A percentile compares a stretch with the other conserved stretches of the same genome.
These are phyloP conservation scores for Chrysogorgia sp. DNA, from an alignment of 92 coral and sea anemone species.

Conservation along the genomic window DNA sequence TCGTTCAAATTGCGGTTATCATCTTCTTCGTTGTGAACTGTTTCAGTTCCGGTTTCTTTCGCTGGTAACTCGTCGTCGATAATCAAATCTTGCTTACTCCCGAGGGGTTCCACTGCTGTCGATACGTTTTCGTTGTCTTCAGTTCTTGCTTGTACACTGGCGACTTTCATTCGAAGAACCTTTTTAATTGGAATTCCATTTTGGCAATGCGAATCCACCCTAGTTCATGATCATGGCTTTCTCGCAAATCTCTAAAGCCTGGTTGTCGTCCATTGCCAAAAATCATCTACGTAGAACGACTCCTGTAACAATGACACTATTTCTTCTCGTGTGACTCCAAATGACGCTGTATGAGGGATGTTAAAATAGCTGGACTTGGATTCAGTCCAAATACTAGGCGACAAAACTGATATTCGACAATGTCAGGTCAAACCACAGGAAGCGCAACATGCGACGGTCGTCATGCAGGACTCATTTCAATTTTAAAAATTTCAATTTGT, in stretches of 20 bases:
- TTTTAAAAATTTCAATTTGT: neutral
- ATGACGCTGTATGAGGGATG: slow-evolving; percentile 6
- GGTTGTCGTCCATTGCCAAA: neutral
- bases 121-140: too few relatives aligned
- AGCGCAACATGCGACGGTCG: slow-evolving; percentile 10
- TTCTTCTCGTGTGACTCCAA: neutral
- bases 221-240: slow-evolving; percentile 5
- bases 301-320: neutral
- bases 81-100: too few relatives aligned
- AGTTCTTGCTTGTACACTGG: too few relatives aligned
- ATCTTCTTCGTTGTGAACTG: too few relatives aligned
- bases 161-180: too few relatives aligned
- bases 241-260: slow-evolving; percentile 8
- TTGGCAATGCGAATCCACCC: slow-evolving; percentile 19
- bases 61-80: too few relatives aligned
- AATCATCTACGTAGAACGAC: slow-evolving; percentile 16
- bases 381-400: slow-evolving; percentile 21
- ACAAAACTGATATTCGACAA: slow-evolving; percentile 20
- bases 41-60: too few relatives aligned
- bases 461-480: slow-evolving; percentile 14
- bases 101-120: too few relatives aligned
- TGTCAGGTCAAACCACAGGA: slow-evolving; percentile 14
- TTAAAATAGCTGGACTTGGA: slow-evolving; percentile 14
- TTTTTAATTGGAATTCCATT: too few relatives aligned
- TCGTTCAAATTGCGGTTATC: too few relatives aligned